phyloP scores from a whole-genome alignment of 2,797 vertebrate species.

The Vespertilio murinus region DNA sequence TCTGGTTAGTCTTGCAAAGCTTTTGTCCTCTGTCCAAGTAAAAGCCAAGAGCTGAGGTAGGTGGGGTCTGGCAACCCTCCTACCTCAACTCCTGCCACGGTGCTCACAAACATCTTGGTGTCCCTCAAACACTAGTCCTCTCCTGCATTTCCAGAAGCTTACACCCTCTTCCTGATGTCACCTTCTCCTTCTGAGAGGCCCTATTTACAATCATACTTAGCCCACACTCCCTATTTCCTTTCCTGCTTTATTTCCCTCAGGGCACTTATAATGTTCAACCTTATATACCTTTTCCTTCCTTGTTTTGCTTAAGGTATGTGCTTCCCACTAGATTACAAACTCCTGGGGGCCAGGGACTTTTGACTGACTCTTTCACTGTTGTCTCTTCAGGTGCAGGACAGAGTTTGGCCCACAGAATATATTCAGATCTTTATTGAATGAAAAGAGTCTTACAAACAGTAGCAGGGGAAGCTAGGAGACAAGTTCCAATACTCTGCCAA shows the following conservation, averaged over 20 bases:
- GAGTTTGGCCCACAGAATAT: not conserved
- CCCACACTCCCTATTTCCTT: not conserved
- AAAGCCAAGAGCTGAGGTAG: not conserved
- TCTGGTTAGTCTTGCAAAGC: not conserved
- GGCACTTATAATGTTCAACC: no score
- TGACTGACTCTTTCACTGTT: not conserved
- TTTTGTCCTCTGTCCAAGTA: not conserved
- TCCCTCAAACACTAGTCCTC: not conserved
- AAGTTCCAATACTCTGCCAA: not conserved
- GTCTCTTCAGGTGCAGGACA: not conserved
- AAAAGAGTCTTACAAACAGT: not conserved
- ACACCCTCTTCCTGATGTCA: not conserved
- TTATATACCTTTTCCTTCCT: not conserved
- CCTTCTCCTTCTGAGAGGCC: not conserved
- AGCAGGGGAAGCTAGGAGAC: not conserved
- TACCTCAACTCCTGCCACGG: rapidly evolving
- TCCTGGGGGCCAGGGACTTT: not conserved
- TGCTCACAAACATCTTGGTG: no score
- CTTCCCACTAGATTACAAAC: not conserved
- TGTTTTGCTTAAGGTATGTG: not conserved
- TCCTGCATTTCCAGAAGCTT: not conserved
- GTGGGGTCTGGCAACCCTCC: not conserved
- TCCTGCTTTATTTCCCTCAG: not conserved
- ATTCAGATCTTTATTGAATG: not conserved
- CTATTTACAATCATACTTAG: not conserved